Conservation (phyloP, 2,113 vertebrate species). For the cat (Felis catus) region DNA sequence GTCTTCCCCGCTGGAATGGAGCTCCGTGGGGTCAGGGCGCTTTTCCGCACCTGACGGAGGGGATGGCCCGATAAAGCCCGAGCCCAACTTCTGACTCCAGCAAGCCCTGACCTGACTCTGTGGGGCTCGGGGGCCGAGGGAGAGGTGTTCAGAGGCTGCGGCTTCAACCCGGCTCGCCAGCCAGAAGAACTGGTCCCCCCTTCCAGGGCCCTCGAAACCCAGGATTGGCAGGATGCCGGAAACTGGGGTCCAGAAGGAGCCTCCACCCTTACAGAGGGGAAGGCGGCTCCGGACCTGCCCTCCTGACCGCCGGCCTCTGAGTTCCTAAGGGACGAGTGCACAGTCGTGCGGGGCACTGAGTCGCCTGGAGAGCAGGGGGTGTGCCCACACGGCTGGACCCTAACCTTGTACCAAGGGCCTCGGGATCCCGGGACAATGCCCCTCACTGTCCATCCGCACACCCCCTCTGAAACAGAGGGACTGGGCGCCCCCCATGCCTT, state of each 20-base stretch:
- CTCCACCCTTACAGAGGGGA: neutral
- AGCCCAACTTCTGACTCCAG: neutral
- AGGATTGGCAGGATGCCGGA: neutral
- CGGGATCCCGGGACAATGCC: rapidly evolving
- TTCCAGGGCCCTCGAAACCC: neutral
- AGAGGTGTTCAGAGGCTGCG: neutral
- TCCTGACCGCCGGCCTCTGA: neutral
- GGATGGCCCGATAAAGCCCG: neutral
- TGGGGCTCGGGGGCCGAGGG: neutral
- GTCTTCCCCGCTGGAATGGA: neutral
- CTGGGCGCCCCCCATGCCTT: neutral
- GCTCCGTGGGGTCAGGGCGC: neutral
- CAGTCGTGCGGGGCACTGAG: neutral
- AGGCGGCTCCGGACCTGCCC: neutral
- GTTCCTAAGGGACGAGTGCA: neutral
- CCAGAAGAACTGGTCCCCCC: neutral
- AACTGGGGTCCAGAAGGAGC: neutral
- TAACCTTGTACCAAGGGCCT: neutral
- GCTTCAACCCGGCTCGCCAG: neutral
- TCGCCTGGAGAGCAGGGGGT: neutral
- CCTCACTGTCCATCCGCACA: neutral
- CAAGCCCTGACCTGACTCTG: neutral
- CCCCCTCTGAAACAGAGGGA: neutral
- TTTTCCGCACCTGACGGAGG: no score
- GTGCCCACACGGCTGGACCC: no score